Conservation (phyloP, 2,113 vertebrate genomes). For the Forbesichthys agassizii region DNA sequence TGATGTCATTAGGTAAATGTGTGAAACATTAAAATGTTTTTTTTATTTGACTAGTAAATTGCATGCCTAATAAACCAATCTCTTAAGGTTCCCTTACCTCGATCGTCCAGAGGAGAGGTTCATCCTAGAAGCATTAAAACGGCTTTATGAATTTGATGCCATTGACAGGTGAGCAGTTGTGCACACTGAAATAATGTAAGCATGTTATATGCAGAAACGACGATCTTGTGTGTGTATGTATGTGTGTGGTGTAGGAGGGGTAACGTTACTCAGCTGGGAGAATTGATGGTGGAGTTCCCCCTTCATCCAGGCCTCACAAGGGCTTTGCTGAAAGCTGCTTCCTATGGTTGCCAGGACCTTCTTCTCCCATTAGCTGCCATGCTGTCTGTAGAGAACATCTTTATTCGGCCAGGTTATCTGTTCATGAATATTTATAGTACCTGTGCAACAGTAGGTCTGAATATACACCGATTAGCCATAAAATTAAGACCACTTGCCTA, state of each 20-base stretch:
- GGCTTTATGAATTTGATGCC: slow-evolving; percentile 92
- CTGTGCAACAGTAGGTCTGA: background rate
- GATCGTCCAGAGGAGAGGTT: slow-evolving; percentile 92
- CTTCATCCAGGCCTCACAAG: slow-evolving; percentile 89
- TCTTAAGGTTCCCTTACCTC: slow-evolving; percentile 90
- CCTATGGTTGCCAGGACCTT: slow-evolving; percentile 85
- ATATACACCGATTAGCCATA: too few relatives aligned
- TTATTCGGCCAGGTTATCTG: slow-evolving; percentile 89
- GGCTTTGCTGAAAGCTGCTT: slow-evolving; percentile 88
- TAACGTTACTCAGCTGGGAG: slow-evolving; percentile 85
- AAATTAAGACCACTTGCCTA: too few relatives aligned
- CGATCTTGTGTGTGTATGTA: background rate
- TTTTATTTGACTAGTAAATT: background rate
- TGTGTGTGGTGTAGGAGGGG: slow-evolving; percentile 80
- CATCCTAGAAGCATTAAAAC: slow-evolving; percentile 91
- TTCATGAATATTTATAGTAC: background rate
- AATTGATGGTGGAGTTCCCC: slow-evolving; percentile 93
- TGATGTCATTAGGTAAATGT: slow-evolving; percentile 90
- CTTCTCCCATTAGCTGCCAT: slow-evolving; percentile 93
- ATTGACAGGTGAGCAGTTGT: slow-evolving; percentile 87
- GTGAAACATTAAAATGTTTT: background rate
- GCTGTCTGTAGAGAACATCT: slow-evolving; percentile 96
- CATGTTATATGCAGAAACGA: background rate
- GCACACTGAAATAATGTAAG: background rate
- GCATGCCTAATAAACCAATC: background rate